phyloP scores from a whole-genome alignment of 2,113 vertebrate species.

The Chrysochloris asiatica region DNA sequence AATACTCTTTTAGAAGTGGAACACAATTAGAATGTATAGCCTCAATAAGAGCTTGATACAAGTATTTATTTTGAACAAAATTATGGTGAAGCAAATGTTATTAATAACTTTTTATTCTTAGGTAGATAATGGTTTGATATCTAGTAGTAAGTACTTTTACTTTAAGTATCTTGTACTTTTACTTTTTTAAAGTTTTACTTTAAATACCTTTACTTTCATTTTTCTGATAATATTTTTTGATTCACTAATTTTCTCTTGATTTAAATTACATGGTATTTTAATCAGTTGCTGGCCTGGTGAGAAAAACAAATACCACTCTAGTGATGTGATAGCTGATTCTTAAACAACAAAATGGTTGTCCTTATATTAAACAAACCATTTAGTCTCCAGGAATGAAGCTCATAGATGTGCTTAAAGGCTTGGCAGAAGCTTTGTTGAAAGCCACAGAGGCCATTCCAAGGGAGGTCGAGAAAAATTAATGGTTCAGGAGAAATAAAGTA shows the following conservation, averaged over 20 bases:
- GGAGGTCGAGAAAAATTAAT: neutral
- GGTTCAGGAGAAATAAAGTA: neutral
- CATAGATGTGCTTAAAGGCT: neutral
- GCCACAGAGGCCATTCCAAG: fast-evolving
- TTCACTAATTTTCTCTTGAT: neutral
- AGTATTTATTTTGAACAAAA: constrained; percentile 38
- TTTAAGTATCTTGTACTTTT: no score
- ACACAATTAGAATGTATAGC: neutral
- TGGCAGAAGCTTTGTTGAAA: neutral
- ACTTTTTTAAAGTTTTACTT: constrained; percentile 30
- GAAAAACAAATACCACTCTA: neutral
- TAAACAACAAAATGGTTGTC: neutral
- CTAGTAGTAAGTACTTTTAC: no score
- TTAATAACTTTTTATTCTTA: neutral
- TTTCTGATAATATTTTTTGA: neutral
- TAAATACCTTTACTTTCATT: neutral
- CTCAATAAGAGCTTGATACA: neutral
- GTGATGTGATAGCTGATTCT: neutral
- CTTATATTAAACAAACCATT: neutral
- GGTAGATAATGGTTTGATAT: neutral
- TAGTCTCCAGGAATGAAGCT: neutral
- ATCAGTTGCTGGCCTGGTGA: neutral
- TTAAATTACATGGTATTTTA: neutral
- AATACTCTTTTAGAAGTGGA: constrained; percentile 20
- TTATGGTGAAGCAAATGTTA: neutral